phyloP scores from a whole-genome alignment of 2,888 invertebrate genomes.

The Lasius platythorax region DNA sequence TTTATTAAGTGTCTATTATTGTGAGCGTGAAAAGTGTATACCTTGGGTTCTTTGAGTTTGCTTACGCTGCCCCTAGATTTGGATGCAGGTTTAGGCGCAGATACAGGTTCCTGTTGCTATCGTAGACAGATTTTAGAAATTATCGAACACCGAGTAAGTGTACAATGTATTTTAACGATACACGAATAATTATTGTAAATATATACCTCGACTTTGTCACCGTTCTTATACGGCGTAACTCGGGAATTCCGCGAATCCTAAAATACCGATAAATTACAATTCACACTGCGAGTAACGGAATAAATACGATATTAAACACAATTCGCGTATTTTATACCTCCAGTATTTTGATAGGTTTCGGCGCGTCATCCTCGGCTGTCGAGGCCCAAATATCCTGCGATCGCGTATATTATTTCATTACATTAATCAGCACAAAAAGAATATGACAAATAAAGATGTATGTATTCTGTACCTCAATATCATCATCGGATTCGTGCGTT shows the following conservation, averaged over 20 bases:
- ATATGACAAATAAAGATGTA: slow-evolving; percentile 5
- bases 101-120: background rate
- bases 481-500: slow-evolving; percentile 47
- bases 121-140: slow-evolving; percentile 3
- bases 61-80: slow-evolving; percentile 6
- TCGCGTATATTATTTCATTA: slow-evolving; percentile 38
- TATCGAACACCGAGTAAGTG: background rate
- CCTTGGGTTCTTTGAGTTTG: slow-evolving; percentile 29
- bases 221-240: slow-evolving; percentile 16
- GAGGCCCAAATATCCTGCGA: slow-evolving; percentile 67
- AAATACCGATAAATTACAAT: slow-evolving; percentile 40
- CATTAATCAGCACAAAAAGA: background rate
- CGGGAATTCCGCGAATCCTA: slow-evolving; percentile 41
- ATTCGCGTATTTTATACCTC: slow-evolving; percentile 56
- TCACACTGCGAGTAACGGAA: background rate
- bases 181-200: slow-evolving; percentile 25
- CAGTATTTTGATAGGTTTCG: slow-evolving; percentile 50
- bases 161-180: background rate
- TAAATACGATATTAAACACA: background rate
- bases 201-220: slow-evolving; percentile 17
- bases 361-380: slow-evolving; percentile 53
- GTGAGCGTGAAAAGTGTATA: slow-evolving; percentile 20
- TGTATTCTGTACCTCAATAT: slow-evolving; percentile 69
- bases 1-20: background rate
- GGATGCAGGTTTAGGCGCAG: background rate